Base-by-base conservation (phyloP, 2,888 invertebrate species). In the Melanotus villosus region DNA sequence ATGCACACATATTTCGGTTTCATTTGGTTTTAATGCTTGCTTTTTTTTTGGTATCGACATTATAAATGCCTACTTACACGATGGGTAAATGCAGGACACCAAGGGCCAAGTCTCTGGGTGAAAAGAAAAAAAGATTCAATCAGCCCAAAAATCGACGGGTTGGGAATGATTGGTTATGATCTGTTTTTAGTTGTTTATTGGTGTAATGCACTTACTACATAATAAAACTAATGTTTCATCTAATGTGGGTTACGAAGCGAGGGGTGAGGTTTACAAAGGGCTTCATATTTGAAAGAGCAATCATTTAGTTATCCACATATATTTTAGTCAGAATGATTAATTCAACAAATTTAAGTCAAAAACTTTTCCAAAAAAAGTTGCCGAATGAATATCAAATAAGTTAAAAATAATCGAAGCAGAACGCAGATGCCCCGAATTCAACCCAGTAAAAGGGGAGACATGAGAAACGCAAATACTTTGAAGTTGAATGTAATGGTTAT, bases 11-110 rank as follows among this genome's bases (percentile, higher is more conserved):
- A 9, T 52, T 14, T 10, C 16, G 5, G 16, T 14, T 10, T 50
- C 16, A 9, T 19, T 16, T 9, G n/a, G 9, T 7, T 43, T 10
- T 16, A 43, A 43, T 7, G 6, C 18, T 16, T 43, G 9, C 10
- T 19, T 41, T 41, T 14, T 26, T 45, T 34, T 47, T 23, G 38
- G 26, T n/a, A 2, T 58, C 26, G 45, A 12, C 21, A 16, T 54
- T 56, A 50, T 34, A 58, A 26, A 57, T 69, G 52, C 64, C 68
- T 69, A 69, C 68, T 69, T 69, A 69, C 68, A 69, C 65, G 64
- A 69, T 65, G 36, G 68, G 68, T 65, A 69, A 69, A 36, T 69
- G 68, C n/a, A 69, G 68, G 18, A 69, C 68, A 54, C 68, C 68
- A 19, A 69, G 26, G 41, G 68, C 65, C 65, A 69, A 65, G 68